These are phyloP conservation scores for Pristionchus entomophagus DNA, from an alignment of 2,888 invertebrate species.

Conservation along the genomic window DNA sequence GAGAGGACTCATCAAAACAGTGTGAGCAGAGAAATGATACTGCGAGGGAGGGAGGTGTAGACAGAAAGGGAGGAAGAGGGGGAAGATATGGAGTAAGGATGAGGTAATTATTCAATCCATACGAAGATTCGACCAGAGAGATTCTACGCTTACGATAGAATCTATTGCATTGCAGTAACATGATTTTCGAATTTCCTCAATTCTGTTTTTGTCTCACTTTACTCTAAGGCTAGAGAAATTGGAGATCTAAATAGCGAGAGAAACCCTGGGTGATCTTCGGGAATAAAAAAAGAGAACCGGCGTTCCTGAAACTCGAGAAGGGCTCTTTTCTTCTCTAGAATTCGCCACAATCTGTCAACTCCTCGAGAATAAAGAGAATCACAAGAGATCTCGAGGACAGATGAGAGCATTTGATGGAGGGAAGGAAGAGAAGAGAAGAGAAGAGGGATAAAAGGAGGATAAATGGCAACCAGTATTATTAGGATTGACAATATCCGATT, in stretches of 20 bases:
- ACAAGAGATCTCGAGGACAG: neutral
- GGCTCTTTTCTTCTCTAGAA: neutral
- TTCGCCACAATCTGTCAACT: slow-evolving; percentile 30
- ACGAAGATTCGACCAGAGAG: slow-evolving; percentile 20
- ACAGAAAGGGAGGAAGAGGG: neutral
- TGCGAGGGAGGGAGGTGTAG: slow-evolving; percentile 48
- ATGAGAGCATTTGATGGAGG: slow-evolving; percentile 28
- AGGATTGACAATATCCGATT: neutral
- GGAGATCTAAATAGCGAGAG: slow-evolving; percentile 4
- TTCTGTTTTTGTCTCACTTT: neutral
- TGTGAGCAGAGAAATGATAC: slow-evolving; percentile 48
- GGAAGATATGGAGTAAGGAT: neutral
- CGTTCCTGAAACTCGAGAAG: slow-evolving; percentile 5
- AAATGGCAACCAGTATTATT: neutral
- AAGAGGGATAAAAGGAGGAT: neutral
- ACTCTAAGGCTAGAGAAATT: neutral
- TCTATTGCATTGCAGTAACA: neutral
- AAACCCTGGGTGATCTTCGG: neutral
- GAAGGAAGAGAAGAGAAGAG: neutral
- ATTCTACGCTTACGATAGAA: too few species aligned
- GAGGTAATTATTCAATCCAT: neutral
- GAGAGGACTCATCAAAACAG: slow-evolving; percentile 47
- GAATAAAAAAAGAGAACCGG: neutral
- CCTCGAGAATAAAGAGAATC: neutral
- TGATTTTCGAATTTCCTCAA: neutral